Conservation (phyloP, 2,797 vertebrate genomes). For the Mormyrops boulengeri region DNA sequence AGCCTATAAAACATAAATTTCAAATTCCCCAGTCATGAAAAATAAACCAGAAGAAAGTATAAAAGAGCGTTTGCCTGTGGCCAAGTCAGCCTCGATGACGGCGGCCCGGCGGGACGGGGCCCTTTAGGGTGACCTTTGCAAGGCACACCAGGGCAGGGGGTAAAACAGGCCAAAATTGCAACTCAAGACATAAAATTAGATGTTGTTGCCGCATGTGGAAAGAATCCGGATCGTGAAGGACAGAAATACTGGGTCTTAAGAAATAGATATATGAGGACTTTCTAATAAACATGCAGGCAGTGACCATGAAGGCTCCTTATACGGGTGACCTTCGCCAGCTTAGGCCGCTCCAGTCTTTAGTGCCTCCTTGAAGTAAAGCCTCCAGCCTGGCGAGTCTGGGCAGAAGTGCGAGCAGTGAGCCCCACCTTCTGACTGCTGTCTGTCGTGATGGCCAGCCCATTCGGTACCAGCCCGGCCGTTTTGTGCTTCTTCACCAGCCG, state of each 20-base stretch:
- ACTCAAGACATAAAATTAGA: background rate
- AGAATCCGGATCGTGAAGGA: background rate
- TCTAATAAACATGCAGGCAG: background rate
- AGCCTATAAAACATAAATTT: background rate
- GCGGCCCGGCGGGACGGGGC: background rate
- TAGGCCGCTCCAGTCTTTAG: background rate
- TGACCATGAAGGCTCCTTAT: background rate
- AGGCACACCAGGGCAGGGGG: background rate
- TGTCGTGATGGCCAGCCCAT: conserved; percentile 87
- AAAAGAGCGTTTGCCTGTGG: background rate
- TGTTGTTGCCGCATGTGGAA: background rate
- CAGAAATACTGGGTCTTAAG: background rate
- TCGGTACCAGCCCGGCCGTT: conserved; percentile 85
- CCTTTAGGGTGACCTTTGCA: background rate
- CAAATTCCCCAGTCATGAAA: background rate
- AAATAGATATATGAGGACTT: background rate
- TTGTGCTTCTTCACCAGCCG: conserved; percentile 92
- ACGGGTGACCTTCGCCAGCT: background rate
- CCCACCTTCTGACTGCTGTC: conserved; percentile 79
- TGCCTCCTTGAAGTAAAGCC: background rate
- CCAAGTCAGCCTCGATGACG: background rate
- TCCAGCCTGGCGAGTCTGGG: background rate
- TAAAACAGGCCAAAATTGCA: background rate
- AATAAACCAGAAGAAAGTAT: background rate
- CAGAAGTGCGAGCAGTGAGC: background rate